Conservation (phyloP, 2,113 vertebrate species). For the Drymodes brunneopygia region DNA sequence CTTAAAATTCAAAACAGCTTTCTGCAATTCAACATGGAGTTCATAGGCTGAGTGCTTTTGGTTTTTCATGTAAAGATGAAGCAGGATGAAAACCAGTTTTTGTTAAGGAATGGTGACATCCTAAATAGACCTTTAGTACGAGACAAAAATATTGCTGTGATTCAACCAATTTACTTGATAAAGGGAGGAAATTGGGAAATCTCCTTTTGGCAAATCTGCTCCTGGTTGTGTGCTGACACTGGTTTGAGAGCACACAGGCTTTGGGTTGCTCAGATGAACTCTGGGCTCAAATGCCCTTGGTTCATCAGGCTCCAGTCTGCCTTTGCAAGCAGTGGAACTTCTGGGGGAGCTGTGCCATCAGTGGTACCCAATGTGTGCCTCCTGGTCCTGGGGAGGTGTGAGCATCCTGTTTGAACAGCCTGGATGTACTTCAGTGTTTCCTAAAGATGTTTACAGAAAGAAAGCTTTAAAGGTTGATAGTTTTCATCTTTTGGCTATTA, state of each 20-base stretch:
- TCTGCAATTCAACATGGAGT: not conserved
- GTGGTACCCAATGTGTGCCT: not conserved
- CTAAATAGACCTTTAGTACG: not conserved
- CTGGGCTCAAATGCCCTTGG: not conserved
- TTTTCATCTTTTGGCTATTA: not conserved
- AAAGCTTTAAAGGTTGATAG: not conserved
- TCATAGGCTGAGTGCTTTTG: not conserved
- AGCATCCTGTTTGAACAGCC: not conserved
- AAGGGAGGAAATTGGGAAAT: not conserved
- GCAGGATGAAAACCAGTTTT: not conserved
- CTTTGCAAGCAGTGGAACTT: not conserved
- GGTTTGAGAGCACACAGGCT: rapidly evolving
- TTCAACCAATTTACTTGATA: not conserved
- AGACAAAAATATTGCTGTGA: not conserved
- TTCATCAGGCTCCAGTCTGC: not conserved
- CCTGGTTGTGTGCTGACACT: not conserved
- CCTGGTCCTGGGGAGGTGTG: not conserved
- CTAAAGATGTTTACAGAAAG: not conserved
- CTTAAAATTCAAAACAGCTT: not conserved
- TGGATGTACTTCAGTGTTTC: not conserved
- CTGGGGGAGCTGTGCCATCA: not conserved
- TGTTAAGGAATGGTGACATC: not conserved
- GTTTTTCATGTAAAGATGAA: not conserved
- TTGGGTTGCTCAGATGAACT: not conserved
- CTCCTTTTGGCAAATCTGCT: not conserved